Evolutionary conservation across 2,888 invertebrate species (phyloP).

Genomic region (Sympetrum striolatum): DNA sequence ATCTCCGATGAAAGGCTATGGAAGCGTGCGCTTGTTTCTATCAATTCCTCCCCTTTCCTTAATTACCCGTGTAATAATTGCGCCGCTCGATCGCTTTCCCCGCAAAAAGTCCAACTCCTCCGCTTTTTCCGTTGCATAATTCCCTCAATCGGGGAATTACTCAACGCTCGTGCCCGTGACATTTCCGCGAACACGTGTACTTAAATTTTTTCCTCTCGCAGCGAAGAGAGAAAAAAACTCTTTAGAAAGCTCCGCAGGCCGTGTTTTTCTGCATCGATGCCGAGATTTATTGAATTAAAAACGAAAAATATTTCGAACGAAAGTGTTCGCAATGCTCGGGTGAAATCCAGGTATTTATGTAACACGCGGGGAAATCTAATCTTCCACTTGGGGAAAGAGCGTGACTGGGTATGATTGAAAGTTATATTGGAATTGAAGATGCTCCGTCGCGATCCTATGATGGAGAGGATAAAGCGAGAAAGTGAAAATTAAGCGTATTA

Average conservation of each 20-base stretch:
- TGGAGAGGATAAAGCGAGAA: too few species aligned
- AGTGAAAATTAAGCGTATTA: too few species aligned
- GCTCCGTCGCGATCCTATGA: too few species aligned
- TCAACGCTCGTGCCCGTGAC: neutral
- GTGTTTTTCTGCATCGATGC: neutral
- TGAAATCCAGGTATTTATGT: neutral
- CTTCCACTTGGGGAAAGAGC: too few species aligned
- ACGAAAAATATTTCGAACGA: neutral
- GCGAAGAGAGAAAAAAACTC: neutral
- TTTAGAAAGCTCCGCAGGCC: neutral
- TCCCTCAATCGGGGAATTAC: neutral
- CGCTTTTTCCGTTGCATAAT: neutral
- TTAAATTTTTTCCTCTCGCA: neutral
- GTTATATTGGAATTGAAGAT: too few species aligned
- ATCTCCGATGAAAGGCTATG: too few species aligned
- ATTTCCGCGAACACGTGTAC: neutral
- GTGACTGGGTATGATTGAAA: too few species aligned
- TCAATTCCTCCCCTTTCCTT: neutral
- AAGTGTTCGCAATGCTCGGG: neutral
- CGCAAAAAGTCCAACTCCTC: neutral
- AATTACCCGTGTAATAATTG: neutral
- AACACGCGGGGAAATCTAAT: neutral
- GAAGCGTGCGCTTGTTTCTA: too few species aligned
- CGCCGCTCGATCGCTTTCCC: neutral
- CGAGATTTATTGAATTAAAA: neutral